These are phyloP conservation scores for Cervus canadensis DNA, from an alignment of 2,113 vertebrate genomes.

Conservation along the genomic window DNA sequence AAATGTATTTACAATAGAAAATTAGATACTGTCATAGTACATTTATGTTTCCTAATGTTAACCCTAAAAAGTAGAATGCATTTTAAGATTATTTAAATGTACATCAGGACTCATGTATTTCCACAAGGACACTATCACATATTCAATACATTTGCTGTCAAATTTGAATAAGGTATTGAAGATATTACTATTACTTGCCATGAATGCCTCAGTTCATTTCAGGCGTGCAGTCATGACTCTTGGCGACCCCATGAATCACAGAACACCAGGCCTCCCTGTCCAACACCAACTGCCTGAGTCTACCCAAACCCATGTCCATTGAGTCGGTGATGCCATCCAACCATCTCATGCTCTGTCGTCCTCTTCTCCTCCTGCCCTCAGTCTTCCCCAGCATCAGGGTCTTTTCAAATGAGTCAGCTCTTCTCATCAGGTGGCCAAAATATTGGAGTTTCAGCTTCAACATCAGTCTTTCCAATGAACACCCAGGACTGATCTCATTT, in stretches of 20 bases:
- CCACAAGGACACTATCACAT: neutral
- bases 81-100: neutral
- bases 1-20: neutral
- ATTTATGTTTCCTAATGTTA: neutral
- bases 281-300: neutral
- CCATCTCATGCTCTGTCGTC: neutral
- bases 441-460: neutral
- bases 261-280: neutral
- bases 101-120: neutral
- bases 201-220: neutral
- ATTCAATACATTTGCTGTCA: neutral
- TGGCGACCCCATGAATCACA: fast-evolving
- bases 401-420: neutral
- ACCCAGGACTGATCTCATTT: neutral
- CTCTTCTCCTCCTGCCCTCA: neutral
- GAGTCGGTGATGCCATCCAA: neutral
- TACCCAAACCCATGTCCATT: fast-evolving
- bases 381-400: neutral
- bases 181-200: neutral
- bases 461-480: neutral
- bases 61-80: neutral
- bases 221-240: fast-evolving
- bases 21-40: neutral
- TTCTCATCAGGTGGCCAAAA: fast-evolving
- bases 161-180: neutral